Evolutionary conservation across 2,888 invertebrate genomes (phyloP), one percentile per base, ranked within the genome.

Genomic region (Andrena camellia): DNA sequence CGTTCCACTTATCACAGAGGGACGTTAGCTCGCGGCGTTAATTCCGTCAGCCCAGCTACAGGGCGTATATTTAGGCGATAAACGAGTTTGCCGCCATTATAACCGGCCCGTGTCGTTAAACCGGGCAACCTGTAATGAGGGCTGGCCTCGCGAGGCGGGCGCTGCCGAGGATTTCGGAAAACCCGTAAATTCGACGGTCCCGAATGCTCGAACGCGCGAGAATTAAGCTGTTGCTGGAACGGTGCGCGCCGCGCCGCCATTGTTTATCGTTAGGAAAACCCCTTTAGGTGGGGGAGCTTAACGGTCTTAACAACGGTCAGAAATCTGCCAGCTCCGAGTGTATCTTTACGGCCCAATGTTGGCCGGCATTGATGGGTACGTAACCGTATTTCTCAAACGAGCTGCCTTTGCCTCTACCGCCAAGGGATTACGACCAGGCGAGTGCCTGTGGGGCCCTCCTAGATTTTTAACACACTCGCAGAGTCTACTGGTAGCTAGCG

Each of bases 61-160:
- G 23, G 23, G 26, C 23, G 64, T 74, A 69, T 68, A 81, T 72
- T 81, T 50, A 20, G 64, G 62, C 78, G 81, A 78, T 86, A 81
- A 86, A 86, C 86, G 78, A 86, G 81, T 84, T 81, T 71, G 62
- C 62, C 17, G 78, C 48, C 67, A 69, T 86, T 86, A 81, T 70
- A 70, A 84, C 73, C 76, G 50, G n/a, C 26, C 29, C 35, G 29
- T 73, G 76, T 71, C 76, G 78, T 86, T 86, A 84, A 84, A 84
- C 78, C 70, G n/a, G 48, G 54, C 54, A 54, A 67, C 78, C 71
- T 67, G 72, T 70, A 71, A 79, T 74, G 78, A 77, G 82, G 63
- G 78, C 67, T 54, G 26, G 23, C 57, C 26, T n/a, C n/a, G 20
- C 52, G 52, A 20, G 17, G 6, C 52, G 52, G 2, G 66, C 71